A percentile compares a stretch with the other conserved stretches of the same genome.
Evolutionary conservation across 2,113 vertebrate genomes (phyloP).

Genomic region (Heteronetta atricapilla): DNA sequence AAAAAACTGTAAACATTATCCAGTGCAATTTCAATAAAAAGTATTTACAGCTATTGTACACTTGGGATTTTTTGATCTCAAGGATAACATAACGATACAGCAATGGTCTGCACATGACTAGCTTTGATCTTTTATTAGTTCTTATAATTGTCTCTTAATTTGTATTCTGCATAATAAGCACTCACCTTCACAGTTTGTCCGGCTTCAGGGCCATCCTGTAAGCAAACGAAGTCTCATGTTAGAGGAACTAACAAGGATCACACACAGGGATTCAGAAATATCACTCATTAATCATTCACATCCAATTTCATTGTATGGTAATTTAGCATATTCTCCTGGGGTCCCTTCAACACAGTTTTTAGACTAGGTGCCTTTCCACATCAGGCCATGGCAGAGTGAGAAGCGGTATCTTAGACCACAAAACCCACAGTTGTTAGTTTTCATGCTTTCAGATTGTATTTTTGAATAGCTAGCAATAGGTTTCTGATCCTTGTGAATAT

Average conservation of each 20-base stretch:
- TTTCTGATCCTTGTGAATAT: conserved; percentile 35
- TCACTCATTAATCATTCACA: conserved; percentile 77
- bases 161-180: conserved; percentile 72
- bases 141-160: conserved; percentile 69
- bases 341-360: neutral
- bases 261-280: conserved; percentile 73
- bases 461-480: conserved; percentile 57
- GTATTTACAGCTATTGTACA: conserved; percentile 46
- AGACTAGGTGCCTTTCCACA: conserved; percentile 24
- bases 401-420: conserved; percentile 37
- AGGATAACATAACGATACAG: conserved; percentile 53
- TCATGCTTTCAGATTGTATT: conserved; percentile 36
- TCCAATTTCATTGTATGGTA: conserved; percentile 75
- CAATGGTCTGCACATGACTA: conserved; percentile 46
- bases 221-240: conserved; percentile 57
- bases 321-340: conserved; percentile 47
- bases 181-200: conserved; percentile 96
- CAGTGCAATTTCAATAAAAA: conserved; percentile 43
- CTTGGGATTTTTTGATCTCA: conserved; percentile 55
- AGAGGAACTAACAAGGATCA: conserved; percentile 44
- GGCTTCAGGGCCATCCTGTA: conserved; percentile 90
- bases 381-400: neutral
- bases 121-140: conserved; percentile 70
- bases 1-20: conserved; percentile 52
- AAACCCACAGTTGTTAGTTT: neutral